These are phyloP conservation scores for Scelioninae gen. 1 DNA, from an alignment of 2,888 invertebrate species.

Conservation along the genomic window DNA sequence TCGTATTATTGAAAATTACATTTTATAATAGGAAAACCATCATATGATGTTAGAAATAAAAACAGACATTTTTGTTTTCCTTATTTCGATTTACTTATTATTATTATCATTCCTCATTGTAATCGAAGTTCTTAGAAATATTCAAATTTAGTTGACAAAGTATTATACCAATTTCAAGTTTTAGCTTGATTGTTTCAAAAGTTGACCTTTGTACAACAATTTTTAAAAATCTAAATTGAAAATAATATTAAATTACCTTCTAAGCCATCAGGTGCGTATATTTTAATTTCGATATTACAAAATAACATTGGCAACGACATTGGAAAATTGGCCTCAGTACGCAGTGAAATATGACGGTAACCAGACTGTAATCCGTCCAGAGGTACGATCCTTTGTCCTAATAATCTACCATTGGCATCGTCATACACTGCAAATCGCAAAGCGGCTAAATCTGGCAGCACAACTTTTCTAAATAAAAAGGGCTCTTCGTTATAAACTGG, in stretches of 20 bases:
- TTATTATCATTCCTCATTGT: too few species aligned
- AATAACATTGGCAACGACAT: constrained; percentile 99
- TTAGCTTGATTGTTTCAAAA: too few species aligned
- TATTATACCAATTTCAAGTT: too few species aligned
- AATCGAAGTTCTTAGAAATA: too few species aligned
- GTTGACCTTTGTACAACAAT: too few species aligned
- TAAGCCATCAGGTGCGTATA: constrained; percentile 99
- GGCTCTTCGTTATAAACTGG: constrained; percentile 99
- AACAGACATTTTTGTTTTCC: too few species aligned
- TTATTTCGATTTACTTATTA: too few species aligned
- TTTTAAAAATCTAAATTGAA: too few species aligned
- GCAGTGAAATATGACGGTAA: constrained; percentile 97
- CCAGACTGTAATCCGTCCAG: constrained; percentile 99
- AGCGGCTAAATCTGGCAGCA: constrained; percentile 88
- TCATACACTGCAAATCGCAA: constrained; percentile 93
- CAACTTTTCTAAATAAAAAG: constrained; percentile 99
- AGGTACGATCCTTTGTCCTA: constrained; percentile 98
- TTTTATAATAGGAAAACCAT: too few species aligned
- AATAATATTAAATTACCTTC: constrained; percentile 91
- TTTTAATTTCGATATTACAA: constrained; percentile 99
- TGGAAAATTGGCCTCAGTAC: constrained; percentile 99
- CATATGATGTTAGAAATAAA: too few species aligned
- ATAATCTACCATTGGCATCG: constrained; percentile 95
- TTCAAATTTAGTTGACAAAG: too few species aligned
- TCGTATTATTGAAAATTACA: too few species aligned